Evolutionary conservation across 2,888 invertebrate species (phyloP), one percentile per base, ranked within the genome.

Genomic region (Drosophila villosipedis): DNA sequence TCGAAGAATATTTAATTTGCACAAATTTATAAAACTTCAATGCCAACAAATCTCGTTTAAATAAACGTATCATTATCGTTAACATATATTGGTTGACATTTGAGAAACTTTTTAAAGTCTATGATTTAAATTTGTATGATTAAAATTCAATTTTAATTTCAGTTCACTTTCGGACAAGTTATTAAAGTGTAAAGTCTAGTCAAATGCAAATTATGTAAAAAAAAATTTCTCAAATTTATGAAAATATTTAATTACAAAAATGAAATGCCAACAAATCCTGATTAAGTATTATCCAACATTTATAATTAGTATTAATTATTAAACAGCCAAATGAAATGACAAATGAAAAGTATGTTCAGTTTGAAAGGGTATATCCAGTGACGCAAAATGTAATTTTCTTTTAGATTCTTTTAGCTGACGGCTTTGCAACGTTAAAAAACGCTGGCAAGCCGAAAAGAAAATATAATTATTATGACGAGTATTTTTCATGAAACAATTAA

Each of bases 401-500:
- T 70, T 49, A 30, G 19, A 30, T 64, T 39, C n/a, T 49, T 61
- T 55, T 59, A 25, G 47, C 68, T 79, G 43, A 39, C 54, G 69
- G 63, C 41, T 33, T 28, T 16, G 35, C 22, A 41, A 47, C 58
- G 49, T 57, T 22, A 58, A 68, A 16, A 47, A 71, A 66, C 58
- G 55, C 65, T 58, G 59, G 37, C 68, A 61, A 68, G 43, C 59
- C 66, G 16, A 60, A 70, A 65, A 54, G 22, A 59, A 73, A 82
- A 53, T 71, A 54, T 68, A 72, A 72, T 77, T 68, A 77, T 70
- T 58, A 77, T 70, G 69, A 63, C 61, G 70, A 52, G 68, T 41
- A 68, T 65, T 73, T 68, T 54, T 53, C 60, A 60, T 68, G 88
- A 80, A 87, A 87, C 77, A 85, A 85, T 89, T 87, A 82, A 85